Evolutionary conservation across 92 coral and sea anemone species (phyloP), one percentile per base, ranked within the genome.

Genomic region (Parazoanthus darwini): DNA sequence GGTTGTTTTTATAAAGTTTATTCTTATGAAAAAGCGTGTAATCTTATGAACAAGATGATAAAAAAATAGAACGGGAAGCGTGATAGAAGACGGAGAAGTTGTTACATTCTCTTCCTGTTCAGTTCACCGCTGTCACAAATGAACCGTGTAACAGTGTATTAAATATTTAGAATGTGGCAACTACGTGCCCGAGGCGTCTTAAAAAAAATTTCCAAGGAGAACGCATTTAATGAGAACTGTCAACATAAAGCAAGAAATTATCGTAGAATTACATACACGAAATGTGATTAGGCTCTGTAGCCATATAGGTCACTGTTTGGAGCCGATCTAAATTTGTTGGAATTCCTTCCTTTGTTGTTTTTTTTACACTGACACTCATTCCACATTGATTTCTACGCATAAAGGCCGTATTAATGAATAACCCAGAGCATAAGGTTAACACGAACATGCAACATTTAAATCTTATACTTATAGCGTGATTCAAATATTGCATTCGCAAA

Each of bases 201-300:
- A 22, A 20, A 18, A 20, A 77, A 5, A 77, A 5, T 39, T 77
- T 77, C 0, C 44, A 48, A 5, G 81, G 81, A 77, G 44, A 10
- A 77, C 22, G 26, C 25, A 20, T 48, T 77, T 77, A 77, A 43
- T 44, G 15, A 77, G 81, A 77, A 42, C 54, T 77, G 81, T 39
- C 81, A 77, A 77, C 81, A 77, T 23, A 44, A 7, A 11, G 56
- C 35, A 77, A 76, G 48, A 18, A 44, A 50, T 77, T 42, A 77
- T 44, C 59, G 18, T 5, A 37, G 29, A 37, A 42, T 77, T 38
- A 37, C 80, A 22, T 43, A 14, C 13, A 77, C 58, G 54, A 20
- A 77, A 44, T 38, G 39, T 75, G 29, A 43, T 77, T 77, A 63
- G 70, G 22, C 6, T 63, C 8, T 63, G 25, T 63, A 5, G 70